phyloP scores from a whole-genome alignment of 2,113 vertebrate species.

The Coryphaenoides rupestris region DNA sequence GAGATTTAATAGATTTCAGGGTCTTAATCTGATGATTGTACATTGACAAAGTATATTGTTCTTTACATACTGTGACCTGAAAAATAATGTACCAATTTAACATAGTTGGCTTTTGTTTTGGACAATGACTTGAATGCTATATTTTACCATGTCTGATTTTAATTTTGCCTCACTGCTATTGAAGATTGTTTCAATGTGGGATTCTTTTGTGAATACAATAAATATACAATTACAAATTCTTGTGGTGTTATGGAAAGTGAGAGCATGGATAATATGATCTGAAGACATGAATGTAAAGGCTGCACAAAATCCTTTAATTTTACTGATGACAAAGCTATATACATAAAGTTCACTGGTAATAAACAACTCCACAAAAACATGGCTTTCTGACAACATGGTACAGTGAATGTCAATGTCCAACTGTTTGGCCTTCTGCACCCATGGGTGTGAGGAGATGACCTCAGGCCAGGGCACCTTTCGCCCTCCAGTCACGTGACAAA shows the following conservation, averaged over 20 bases:
- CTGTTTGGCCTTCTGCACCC: not conserved
- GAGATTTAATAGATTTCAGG: conserved; percentile 23
- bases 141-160: conserved; percentile 32
- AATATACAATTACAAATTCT: conserved; percentile 34
- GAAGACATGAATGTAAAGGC: not conserved
- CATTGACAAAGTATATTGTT: conserved; percentile 41
- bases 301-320: not conserved
- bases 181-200: conserved; percentile 50
- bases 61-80: conserved; percentile 68
- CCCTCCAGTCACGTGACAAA: conserved; percentile 89
- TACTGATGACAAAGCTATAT: not conserved
- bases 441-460: not conserved
- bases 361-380: conserved; percentile 19
- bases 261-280: not conserved
- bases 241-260: not conserved
- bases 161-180: conserved; percentile 42
- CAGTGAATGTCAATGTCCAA: not conserved
- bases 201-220: conserved; percentile 55
- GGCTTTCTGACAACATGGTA: not conserved
- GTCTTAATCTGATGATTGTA: conserved; percentile 47
- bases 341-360: not conserved
- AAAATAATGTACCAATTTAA: conserved; percentile 29
- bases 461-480: conserved; percentile 88
- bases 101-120: conserved; percentile 38
- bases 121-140: conserved; percentile 43